phyloP scores from a whole-genome alignment of 2,113 vertebrate genomes.

The Vireo altiloquus region DNA sequence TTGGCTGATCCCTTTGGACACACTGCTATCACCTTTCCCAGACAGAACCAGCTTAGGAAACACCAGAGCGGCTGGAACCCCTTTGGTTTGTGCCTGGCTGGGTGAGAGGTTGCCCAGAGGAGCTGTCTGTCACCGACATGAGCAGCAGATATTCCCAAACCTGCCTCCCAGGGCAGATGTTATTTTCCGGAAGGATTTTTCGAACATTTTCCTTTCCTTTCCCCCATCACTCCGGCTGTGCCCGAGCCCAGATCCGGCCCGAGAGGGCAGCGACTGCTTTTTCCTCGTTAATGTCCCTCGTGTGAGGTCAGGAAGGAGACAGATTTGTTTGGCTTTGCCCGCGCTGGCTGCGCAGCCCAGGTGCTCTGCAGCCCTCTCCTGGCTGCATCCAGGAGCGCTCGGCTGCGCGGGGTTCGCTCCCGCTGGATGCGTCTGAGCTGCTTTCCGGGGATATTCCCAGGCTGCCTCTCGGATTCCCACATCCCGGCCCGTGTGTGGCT shows the following conservation, averaged over 20 bases:
- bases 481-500: fast-evolving
- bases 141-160: not conserved
- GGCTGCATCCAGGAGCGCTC: not conserved
- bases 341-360: fast-evolving
- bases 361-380: slow-evolving; percentile 46
- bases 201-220: not conserved
- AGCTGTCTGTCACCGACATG: not conserved
- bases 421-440: fast-evolving
- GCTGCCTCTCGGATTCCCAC: fast-evolving
- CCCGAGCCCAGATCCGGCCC: not conserved
- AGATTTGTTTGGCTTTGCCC: not conserved
- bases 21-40: not conserved
- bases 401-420: fast-evolving
- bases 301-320: not conserved
- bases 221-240: not conserved
- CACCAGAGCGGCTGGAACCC: not conserved
- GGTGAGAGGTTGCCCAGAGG: not conserved
- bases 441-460: not conserved
- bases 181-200: not conserved
- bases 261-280: not conserved
- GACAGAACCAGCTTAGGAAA: not conserved
- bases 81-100: not conserved
- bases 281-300: not conserved
- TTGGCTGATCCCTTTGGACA: not conserved
- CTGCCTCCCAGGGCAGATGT: not conserved